Percentiles rank a stretch among this genome's conserved stretches.
Conservation (phyloP, 1,140 invertebrate genomes). For the Planococcus citri region DNA sequence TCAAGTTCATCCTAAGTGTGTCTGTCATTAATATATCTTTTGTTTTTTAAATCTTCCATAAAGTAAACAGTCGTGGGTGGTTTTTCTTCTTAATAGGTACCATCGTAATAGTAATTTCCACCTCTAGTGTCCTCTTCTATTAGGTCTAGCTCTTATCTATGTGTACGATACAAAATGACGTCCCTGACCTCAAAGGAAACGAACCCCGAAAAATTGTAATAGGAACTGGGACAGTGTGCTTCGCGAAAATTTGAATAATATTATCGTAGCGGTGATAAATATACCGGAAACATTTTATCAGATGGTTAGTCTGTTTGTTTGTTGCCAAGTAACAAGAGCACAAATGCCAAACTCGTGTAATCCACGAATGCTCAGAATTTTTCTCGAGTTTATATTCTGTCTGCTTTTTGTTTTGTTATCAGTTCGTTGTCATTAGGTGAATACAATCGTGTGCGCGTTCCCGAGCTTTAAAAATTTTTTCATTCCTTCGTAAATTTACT, state of each 20-base stretch:
- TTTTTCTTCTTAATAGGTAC: no score
- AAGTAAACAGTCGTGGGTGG: no score
- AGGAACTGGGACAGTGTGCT: background rate
- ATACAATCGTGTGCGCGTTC: background rate
- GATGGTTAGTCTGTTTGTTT: conserved; percentile 14
- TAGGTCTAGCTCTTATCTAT: no score
- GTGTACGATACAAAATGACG: no score
- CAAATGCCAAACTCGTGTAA: conserved; percentile 18
- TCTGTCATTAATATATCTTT: no score
- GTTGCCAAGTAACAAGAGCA: conserved; percentile 16
- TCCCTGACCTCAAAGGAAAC: background rate
- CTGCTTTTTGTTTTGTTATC: background rate
- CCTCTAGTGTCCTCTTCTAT: no score
- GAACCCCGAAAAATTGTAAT: background rate
- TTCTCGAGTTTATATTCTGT: conserved; percentile 1
- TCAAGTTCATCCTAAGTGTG: no score
- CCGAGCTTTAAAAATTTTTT: no score
- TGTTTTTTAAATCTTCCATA: no score
- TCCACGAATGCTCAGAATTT: background rate
- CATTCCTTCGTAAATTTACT: no score
- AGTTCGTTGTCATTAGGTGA: background rate
- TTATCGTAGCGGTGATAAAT: background rate
- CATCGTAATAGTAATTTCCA: no score
- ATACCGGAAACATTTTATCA: conserved; percentile 18
- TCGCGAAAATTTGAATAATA: background rate